Conservation (phyloP, 2,113 vertebrate species). For the human (Homo sapiens) region DNA sequence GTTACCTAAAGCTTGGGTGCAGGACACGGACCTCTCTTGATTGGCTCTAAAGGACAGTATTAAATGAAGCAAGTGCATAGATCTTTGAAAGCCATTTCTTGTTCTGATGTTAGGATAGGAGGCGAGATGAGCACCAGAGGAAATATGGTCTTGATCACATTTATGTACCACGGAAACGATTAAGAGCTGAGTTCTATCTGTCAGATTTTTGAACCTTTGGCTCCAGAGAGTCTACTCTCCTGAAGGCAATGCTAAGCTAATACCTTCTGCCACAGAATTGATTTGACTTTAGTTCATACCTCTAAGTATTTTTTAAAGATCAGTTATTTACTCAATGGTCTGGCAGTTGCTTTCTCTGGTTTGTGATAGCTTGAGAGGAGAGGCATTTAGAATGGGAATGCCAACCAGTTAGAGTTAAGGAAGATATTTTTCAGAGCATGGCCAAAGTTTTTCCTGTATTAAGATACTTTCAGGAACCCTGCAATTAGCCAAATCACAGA, state of each 20-base stretch:
- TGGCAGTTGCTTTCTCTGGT: conserved; percentile 49
- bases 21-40: neutral
- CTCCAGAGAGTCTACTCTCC: conserved; percentile 57
- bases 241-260: conserved; percentile 40
- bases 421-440: conserved; percentile 60
- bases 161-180: neutral
- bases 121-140: neutral
- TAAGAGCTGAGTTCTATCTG: conserved; percentile 27
- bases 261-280: conserved; percentile 66
- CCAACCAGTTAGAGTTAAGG: conserved; percentile 13
- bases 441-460: conserved; percentile 56
- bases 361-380: conserved; percentile 10
- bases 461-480: conserved; percentile 68
- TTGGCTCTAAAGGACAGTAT: neutral
- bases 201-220: conserved; percentile 52
- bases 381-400: neutral
- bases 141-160: neutral
- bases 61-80: neutral
- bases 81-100: neutral
- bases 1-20: neutral
- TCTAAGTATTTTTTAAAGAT: conserved; percentile 68
- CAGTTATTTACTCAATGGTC: conserved; percentile 53
- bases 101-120: neutral
- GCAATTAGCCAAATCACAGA: conserved; percentile 75
- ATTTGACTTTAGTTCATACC: conserved; percentile 59